These are phyloP conservation scores for Volucella bombylans DNA, from an alignment of 2,888 invertebrate genomes.

Conservation along the genomic window DNA sequence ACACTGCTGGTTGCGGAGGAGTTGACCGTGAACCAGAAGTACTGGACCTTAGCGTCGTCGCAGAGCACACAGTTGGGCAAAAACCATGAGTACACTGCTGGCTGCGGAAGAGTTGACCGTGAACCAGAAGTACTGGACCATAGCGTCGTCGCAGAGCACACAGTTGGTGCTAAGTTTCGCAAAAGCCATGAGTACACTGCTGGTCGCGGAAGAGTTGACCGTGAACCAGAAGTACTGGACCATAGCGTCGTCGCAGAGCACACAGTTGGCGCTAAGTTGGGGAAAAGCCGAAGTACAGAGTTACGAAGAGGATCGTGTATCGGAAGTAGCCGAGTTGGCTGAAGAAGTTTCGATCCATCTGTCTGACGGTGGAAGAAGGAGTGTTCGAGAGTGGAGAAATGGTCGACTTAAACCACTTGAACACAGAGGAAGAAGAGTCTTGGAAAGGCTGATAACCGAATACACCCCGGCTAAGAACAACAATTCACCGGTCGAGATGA, in stretches of 20 bases:
- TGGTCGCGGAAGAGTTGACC: slow-evolving; percentile 1
- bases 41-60: background rate
- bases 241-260: background rate
- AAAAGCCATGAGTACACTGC: background rate
- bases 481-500: slow-evolving; percentile 17
- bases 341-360: no score
- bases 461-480: slow-evolving; percentile 2
- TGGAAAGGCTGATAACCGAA: no score
- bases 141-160: no score
- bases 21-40: slow-evolving; percentile 2
- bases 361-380: no score
- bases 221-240: background rate
- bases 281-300: no score
- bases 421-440: background rate
- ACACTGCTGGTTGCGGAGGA: slow-evolving; percentile 2
- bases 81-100: no score
- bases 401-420: background rate
- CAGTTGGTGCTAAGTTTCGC: background rate
- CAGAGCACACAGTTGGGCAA: slow-evolving; percentile 5
- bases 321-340: no score
- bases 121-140: no score
- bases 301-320: no score
- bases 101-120: no score
- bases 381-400: no score
- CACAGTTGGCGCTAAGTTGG: background rate